These are phyloP conservation scores for Poeciliopsis turrubarensis DNA, from an alignment of 2,113 vertebrate species.

Conservation along the genomic window DNA sequence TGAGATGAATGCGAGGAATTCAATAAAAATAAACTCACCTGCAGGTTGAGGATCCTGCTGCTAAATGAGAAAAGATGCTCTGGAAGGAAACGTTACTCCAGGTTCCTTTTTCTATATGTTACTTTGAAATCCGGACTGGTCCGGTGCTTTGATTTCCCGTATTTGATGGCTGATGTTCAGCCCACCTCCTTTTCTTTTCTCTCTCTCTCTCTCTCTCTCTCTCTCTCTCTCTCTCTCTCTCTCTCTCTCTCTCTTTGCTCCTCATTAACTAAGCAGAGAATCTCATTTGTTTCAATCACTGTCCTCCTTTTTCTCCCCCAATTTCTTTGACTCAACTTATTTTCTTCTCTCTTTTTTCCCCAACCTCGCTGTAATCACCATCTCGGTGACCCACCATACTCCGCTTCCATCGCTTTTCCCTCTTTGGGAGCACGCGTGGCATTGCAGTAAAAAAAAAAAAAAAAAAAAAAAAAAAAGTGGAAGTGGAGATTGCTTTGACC, in stretches of 20 bases:
- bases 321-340: background rate
- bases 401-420: slow-evolving; percentile 29
- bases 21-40: slow-evolving; percentile 37
- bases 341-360: background rate
- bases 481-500: slow-evolving; percentile 42
- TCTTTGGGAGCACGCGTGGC: background rate
- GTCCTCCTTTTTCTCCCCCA: background rate
- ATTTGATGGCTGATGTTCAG: slow-evolving; percentile 24
- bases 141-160: slow-evolving; percentile 28
- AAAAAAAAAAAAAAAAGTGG: slow-evolving; percentile 32
- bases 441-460: slow-evolving; percentile 22
- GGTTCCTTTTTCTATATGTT: slow-evolving; percentile 1
- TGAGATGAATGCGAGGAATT: background rate
- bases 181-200: slow-evolving; percentile 34
- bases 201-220: slow-evolving; percentile 18
- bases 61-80: background rate
- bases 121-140: slow-evolving; percentile 19
- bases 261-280: background rate
- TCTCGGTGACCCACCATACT: background rate
- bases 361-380: background rate
- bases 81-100: slow-evolving; percentile 3
- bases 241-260: background rate
- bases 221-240: slow-evolving; percentile 19
- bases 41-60: slow-evolving; percentile 4
- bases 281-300: background rate